Evolutionary conservation across 2,888 invertebrate genomes (phyloP), one percentile per base, ranked within the genome.

Genomic region (Zaprionus obscuricornis): DNA sequence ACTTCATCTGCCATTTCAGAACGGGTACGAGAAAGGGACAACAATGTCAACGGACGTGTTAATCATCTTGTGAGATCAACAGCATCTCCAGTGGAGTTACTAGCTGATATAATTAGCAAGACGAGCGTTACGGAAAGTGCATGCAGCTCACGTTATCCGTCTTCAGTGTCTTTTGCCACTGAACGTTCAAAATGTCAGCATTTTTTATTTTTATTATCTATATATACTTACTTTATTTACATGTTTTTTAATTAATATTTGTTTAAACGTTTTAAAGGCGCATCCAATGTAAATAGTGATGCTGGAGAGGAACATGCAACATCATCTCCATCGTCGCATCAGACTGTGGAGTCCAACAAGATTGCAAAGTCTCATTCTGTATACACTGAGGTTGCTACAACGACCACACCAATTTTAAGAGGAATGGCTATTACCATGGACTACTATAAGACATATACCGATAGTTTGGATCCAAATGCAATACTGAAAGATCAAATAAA

Each of bases 21-120:
- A 40, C 52, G 69, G 3, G 81, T n/a, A n/a, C n/a, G n/a, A n/a
- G n/a, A n/a, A n/a, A n/a, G 74, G 0, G 72, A 58, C 16, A 77
- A 63, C 16, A 67, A 70, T 31, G 67, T 60, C 27, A 70, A 65
- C 34, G 69, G 72, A 0, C 62, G 62, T 5, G 29, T 60, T 3
- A 69, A 77, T 11, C 54, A 76, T 39, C 39, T 43, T 1, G 56
- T n/a, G n/a, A n/a, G n/a, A n/a, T n/a, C n/a, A n/a, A n/a, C n/a
- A n/a, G n/a, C n/a, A n/a, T n/a, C n/a, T n/a, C 39, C 55, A 1
- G 58, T 72, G 3, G 81, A 84, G 24, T 26, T 66, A 0, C 49
- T 81, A 5, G 46, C 57, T 3, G 81, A 81, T 6, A 73, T 65
- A 10, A 62, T 81, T 7, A 64, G 54, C 40, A 64, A 81, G 36